phyloP scores from a whole-genome alignment of 2,797 vertebrate species.

The Pagetopsis macropterus region DNA sequence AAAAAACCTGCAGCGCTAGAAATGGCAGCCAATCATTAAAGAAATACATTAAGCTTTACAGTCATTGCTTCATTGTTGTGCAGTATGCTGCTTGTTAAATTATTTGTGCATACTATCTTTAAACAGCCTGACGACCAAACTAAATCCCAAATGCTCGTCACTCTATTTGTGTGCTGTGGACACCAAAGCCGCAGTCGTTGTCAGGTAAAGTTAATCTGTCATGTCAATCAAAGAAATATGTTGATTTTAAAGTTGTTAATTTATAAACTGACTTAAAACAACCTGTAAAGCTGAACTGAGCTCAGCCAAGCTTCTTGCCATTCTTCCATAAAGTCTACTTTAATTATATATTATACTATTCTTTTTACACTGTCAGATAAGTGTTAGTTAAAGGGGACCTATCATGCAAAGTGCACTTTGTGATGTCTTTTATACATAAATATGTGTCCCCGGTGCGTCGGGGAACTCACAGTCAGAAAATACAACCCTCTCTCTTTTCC shows the following conservation, averaged over 20 bases:
- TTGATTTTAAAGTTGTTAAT: neutral
- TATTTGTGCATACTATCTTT: neutral
- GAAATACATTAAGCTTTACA: neutral
- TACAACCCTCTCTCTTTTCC: too few species aligned
- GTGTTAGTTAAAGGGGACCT: neutral
- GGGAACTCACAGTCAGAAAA: too few species aligned
- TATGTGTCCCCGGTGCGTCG: too few species aligned
- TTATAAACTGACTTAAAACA: neutral
- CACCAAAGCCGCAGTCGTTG: neutral
- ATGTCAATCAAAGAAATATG: neutral
- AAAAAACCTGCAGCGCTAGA: slow-evolving; percentile 6
- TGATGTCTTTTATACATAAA: too few species aligned
- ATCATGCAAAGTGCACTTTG: too few species aligned
- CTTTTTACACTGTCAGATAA: neutral
- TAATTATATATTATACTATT: neutral
- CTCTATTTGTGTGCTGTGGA: too few species aligned
- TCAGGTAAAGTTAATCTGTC: neutral
- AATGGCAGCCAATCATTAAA: slow-evolving; percentile 34
- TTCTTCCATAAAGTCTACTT: too few species aligned
- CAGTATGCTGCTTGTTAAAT: neutral
- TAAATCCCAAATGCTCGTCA: neutral
- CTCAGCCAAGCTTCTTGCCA: neutral
- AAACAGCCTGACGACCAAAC: neutral
- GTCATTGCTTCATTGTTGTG: neutral
- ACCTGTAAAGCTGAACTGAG: neutral